Evolutionary conservation across 2,797 vertebrate species (phyloP), one percentile per base, ranked within the genome.

Genomic region (Orientallactaga sibirica): DNA sequence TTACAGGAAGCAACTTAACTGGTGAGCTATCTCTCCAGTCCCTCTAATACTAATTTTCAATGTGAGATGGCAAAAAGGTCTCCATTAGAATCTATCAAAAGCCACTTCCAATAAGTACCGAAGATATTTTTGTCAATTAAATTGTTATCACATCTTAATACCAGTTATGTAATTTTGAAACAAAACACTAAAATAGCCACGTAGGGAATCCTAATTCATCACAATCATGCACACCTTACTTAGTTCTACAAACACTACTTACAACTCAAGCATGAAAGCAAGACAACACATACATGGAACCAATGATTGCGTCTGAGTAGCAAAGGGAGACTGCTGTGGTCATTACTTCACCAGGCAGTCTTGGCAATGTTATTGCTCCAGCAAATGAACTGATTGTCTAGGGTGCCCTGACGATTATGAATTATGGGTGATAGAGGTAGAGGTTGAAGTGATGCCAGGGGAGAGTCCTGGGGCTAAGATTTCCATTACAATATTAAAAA

Each of bases 121-220:
- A 88, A 90, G 92, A 52, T 76, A 74, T 88, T 86, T 55, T 52
- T 87, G 48, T 88, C 71, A 88, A 89, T 88, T 74, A 58, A 75
- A 76, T 27, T 37, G 10, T 71, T 52, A 93, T 85, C 33, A 74
- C 0, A 16, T 75, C 20, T 61, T 22, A 85, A 27, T n/a, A 84
- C 33, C 55, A 73, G 3, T 67, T 79, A 10, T 8, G 83, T 74
- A 55, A 66, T 70, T 93, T 85, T 90, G 70, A 25, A 58, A 84
- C 25, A 82, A 94, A 74, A 43, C 29, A 91, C 58, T 64, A 91
- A 94, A 94, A 93, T 89, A 78, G 48, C 41, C 81, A 82, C 10
- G 41, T 0, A 71, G 20, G n/a, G 67, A 33, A 92, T 37, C 2
- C 37, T 90, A 73, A 94, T 48, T 94, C n/a, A 84, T 18, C 81